Conservation (phyloP, 2,113 vertebrate species). For the Menura novaehollandiae region DNA sequence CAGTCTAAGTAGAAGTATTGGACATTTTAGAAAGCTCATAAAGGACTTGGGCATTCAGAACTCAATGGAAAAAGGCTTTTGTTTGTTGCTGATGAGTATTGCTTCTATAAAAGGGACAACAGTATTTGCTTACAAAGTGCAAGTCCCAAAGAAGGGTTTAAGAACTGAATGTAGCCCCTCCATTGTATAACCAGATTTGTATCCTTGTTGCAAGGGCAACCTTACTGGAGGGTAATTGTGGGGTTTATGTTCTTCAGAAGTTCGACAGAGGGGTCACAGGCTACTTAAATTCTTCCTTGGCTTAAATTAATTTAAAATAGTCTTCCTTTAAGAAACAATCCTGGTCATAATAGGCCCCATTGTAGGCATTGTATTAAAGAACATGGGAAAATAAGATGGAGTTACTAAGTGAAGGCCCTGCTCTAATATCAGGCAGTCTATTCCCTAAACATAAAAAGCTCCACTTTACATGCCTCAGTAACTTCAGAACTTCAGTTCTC, state of each 20-base stretch:
- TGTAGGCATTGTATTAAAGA: not conserved
- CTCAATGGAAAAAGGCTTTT: not conserved
- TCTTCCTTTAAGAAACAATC: not conserved
- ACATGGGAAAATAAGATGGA: not conserved
- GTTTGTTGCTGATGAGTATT: not conserved
- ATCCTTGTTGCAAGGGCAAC: rapidly evolving
- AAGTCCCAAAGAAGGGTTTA: not conserved
- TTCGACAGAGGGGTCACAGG: not conserved
- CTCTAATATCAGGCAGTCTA: not conserved
- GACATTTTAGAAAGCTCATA: not conserved
- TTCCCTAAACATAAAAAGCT: not conserved
- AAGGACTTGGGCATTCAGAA: not conserved
- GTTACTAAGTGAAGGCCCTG: not conserved
- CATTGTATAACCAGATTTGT: not conserved
- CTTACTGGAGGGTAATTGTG: not conserved
- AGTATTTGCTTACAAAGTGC: not conserved
- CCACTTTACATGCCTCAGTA: not conserved
- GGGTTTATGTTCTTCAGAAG: not conserved
- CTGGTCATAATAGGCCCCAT: not conserved
- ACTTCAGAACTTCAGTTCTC: not conserved
- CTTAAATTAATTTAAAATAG: not conserved
- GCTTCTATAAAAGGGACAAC: not conserved
- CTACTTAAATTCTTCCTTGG: not conserved
- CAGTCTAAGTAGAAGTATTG: not conserved
- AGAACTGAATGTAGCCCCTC: not conserved